Base-by-base conservation (phyloP, 92 coral and sea anemone species). In the Isaurus tuberculatus region DNA sequence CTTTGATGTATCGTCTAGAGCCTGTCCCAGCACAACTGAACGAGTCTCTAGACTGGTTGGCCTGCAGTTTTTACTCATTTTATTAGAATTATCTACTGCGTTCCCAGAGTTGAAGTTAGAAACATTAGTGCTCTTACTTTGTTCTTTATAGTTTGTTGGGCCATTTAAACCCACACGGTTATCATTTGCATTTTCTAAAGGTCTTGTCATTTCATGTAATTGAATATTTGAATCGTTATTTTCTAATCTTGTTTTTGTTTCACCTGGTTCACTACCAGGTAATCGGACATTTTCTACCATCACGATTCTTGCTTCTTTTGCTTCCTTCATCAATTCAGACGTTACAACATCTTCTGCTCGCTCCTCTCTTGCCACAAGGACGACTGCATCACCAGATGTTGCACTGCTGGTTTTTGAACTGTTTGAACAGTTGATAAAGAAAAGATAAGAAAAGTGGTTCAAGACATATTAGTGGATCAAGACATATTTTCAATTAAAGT, bases 351-450 rank as follows among this genome's bases (percentile, higher is more conserved):
- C 98, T 23, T 90, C 95, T 37, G 98, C 98, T 73, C 94, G 81
- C 71, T 94, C 98, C 81, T 94, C 98, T 44, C 91, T 83, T 33
- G 98, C 98, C 26, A 94, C 90, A 30, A 94, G 91, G 31, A 94
- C 98, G 2, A 94, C 90, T 6, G 93, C 93, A 36, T 87, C 98
- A 0, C 70, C 37, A 36, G 70, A 10, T 0, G 15, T 20, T 16
- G 37, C 82, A 58, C 19, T 58, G 20, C 2, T 58, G 14, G 20
- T 36, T 58, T 67, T 77, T 34, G 82, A 34, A 34, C 15, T 16
- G 55, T 28, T 77, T 4, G 82, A 26, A 36, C 53, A 16, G 34
- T 33, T 27, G 30, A 31, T 69, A n/a, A 55, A 44, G 6, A 26
- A 63, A 65, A 57, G 65, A 6, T 14, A 33, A 1, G 14, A 8